Percentiles rank a stretch among this genome's conserved stretches.
These are phyloP conservation scores for Dinomys branickii DNA, from an alignment of 2,113 vertebrate species.

Conservation along the genomic window DNA sequence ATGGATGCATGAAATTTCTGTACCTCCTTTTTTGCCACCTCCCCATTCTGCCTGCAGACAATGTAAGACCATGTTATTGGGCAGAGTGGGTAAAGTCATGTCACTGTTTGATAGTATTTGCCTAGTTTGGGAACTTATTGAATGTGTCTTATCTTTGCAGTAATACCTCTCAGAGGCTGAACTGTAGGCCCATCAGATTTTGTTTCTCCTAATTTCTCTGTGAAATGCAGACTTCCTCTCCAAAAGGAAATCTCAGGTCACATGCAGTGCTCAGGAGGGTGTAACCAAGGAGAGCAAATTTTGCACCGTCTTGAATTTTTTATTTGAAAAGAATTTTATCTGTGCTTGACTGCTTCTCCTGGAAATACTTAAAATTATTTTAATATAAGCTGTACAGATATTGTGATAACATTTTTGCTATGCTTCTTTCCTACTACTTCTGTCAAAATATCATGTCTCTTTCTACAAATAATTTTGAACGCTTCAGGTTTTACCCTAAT, in stretches of 20 bases:
- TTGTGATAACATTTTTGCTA: constrained; percentile 54
- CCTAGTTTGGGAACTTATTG: background rate
- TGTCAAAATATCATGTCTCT: constrained; percentile 61
- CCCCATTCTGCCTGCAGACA: background rate
- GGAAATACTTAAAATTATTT: constrained; percentile 41
- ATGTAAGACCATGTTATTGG: background rate
- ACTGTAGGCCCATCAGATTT: background rate
- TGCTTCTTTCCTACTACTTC: constrained; percentile 51
- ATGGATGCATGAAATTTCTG: background rate
- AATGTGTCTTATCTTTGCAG: background rate
- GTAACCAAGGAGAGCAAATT: background rate
- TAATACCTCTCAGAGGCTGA: background rate
- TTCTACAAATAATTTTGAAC: constrained; percentile 65
- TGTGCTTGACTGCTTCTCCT: background rate
- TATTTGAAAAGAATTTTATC: background rate
- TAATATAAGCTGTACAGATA: constrained; percentile 50
- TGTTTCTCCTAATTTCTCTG: background rate
- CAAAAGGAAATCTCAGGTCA: background rate
- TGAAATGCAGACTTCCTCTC: background rate
- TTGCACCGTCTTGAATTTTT: background rate
- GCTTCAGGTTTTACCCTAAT: constrained; percentile 56
- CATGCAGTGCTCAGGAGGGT: background rate
- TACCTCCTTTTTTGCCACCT: background rate
- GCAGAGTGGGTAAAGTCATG: background rate
- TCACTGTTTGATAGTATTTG: background rate